phyloP scores from a whole-genome alignment of 2,888 invertebrate genomes.

The Spisula solida region DNA sequence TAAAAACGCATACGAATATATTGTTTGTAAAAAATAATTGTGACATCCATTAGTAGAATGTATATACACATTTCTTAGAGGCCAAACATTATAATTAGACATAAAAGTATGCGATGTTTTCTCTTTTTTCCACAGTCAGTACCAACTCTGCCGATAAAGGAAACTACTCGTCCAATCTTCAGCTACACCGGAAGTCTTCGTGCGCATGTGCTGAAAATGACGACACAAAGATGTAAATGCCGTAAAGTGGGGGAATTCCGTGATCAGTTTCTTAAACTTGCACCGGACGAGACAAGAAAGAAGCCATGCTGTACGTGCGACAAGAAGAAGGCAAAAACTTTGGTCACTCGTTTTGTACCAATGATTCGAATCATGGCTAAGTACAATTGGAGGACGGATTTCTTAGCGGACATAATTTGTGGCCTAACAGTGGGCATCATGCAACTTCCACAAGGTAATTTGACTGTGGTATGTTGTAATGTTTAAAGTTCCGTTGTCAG shows the following conservation, averaged over 20 bases:
- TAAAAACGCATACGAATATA: no score
- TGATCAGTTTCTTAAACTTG: conserved; percentile 59
- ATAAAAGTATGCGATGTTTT: background rate
- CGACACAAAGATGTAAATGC: conserved; percentile 34
- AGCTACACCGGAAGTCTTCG: background rate
- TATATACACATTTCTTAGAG: no score
- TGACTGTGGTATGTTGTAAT: background rate
- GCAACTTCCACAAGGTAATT: conserved; percentile 87
- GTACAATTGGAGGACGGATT: conserved; percentile 87
- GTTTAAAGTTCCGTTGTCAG: no score
- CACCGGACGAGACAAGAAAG: conserved; percentile 33
- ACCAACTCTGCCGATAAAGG: conserved; percentile 6
- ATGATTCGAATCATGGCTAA: conserved; percentile 83
- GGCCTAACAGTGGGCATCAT: conserved; percentile 93
- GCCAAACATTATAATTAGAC: no score
- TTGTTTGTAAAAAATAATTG: no score
- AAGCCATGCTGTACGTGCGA: conserved; percentile 67
- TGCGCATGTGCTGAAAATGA: conserved; percentile 35
- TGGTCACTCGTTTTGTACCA: conserved; percentile 79
- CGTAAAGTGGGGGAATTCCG: conserved; percentile 66
- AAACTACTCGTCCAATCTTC: background rate
- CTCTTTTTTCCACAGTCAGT: conserved; percentile 19
- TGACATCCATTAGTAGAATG: no score
- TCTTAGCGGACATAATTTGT: conserved; percentile 93
- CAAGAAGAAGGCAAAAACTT: conserved; percentile 70